Evolutionary conservation across 2,113 vertebrate genomes (phyloP), one percentile per base, ranked within the genome.

Genomic region (Tangachromis dhanisi): DNA sequence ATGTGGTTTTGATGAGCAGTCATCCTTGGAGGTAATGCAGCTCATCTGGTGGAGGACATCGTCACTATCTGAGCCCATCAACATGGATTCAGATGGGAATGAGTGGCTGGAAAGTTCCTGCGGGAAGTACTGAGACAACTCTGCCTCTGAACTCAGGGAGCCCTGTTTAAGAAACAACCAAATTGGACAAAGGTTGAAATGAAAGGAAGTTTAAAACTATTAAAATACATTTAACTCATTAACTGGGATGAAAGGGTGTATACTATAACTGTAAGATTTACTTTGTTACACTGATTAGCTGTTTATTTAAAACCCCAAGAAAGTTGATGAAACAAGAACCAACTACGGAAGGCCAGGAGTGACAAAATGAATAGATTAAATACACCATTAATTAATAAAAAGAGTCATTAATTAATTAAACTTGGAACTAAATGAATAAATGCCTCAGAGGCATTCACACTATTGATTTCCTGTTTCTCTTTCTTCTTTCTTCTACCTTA

Each of bases 111-210:
- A 91, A 19, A 91, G 29, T 0, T 99, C 96, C 0, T 97, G 97
- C 1, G 94, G 93, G 85, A 98, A 98, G 95, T 97, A 98, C 81
- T 98, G 98, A 49, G 98, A 97, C 55, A 99, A 95, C 49, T 99
- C 98, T 0, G 95, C 84, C 92, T 99, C 98, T 0, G 98, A 98
- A 88, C 96, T 97, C 68, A 98, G 91, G 0, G 98, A 97, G 3
- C 96, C 97, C 97, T 99, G 97, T 95, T 92, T 63, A 13, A 82
- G 5, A 53, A 55, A 5, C 4, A 26, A 7, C n/a, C 35, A 68
- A n/a, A 71, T 7, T 14, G 11, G 26, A 6, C 63, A 83, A 51
- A 49, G 2, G 40, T n/a, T n/a, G 63, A 80, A 35, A 6, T 45
- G 5, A 76, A 33, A 83, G n/a, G 3, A 76, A 19, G 42, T 9